Conservation (phyloP, 2,888 invertebrate species). For the Thera obeliscata region DNA sequence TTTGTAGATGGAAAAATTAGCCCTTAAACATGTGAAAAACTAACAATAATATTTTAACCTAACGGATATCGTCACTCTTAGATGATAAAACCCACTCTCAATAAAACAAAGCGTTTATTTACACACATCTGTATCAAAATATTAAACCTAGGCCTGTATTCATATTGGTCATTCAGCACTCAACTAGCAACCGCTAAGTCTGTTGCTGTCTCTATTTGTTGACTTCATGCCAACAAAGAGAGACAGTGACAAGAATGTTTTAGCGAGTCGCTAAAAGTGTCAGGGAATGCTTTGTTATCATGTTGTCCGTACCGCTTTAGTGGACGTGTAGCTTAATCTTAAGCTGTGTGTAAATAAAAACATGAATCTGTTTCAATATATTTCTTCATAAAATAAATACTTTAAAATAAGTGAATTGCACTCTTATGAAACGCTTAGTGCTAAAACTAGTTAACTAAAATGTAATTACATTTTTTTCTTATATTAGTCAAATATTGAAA, state of each 20-base stretch:
- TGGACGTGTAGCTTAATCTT: neutral
- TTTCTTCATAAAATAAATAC: neutral
- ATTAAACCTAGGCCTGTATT: neutral
- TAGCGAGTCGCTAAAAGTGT: too few species aligned
- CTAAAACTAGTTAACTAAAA: constrained; percentile 24
- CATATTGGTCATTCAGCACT: too few species aligned
- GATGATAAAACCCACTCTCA: too few species aligned
- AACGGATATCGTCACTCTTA: too few species aligned
- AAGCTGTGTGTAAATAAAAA: constrained; percentile 1
- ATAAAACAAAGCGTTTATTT: neutral
- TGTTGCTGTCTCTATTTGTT: too few species aligned
- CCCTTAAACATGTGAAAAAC: too few species aligned
- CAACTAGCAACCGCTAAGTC: too few species aligned
- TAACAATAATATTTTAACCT: too few species aligned
- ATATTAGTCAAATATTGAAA: constrained; percentile 72
- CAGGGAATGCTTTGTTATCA: neutral
- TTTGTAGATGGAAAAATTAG: too few species aligned
- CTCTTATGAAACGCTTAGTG: constrained; percentile 18
- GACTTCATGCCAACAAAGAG: too few species aligned
- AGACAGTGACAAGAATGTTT: too few species aligned
- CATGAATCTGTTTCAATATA: neutral
- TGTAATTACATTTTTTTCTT: constrained; percentile 48
- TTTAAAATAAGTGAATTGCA: constrained; percentile 2
- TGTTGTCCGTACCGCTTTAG: neutral
- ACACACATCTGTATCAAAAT: neutral